These are phyloP conservation scores for Ctenopoma kingsleyae DNA, from an alignment of 2,797 vertebrate genomes.

Conservation along the genomic window DNA sequence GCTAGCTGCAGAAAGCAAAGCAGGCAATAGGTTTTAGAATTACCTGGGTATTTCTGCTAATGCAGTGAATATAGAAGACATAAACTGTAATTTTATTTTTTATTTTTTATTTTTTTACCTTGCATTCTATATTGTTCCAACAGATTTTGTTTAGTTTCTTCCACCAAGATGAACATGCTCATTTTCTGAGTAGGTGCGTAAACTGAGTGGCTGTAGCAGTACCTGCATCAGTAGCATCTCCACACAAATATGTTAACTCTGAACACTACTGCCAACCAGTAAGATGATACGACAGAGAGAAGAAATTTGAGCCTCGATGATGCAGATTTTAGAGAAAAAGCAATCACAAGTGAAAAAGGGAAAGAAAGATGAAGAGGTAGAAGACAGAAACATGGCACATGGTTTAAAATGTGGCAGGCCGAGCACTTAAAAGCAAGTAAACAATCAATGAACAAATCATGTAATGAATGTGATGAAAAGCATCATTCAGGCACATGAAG, in stretches of 20 bases:
- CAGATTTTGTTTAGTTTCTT: conserved; percentile 36
- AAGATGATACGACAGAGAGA: neutral
- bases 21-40: conserved; percentile 45
- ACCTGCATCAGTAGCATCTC: neutral
- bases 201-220: conserved; percentile 12
- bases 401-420: neutral
- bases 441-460: conserved; percentile 20
- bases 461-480: conserved; percentile 10
- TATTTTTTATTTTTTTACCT: neutral
- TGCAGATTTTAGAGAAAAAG: neutral
- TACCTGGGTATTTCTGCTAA: neutral
- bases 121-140: conserved; percentile 1
- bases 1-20: conserved; percentile 63
- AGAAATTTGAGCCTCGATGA: neutral
- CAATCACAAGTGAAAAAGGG: neutral
- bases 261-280: neutral
- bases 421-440: conserved; percentile 3
- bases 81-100: neutral
- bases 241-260: conserved; percentile 11
- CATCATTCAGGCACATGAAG: conserved; percentile 14
- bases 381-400: neutral
- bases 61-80: neutral
- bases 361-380: neutral
- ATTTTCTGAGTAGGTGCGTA: conserved; percentile 25
- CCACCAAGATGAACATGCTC: conserved; percentile 16